Evolutionary conservation across 2,888 invertebrate genomes (phyloP).

Genomic region (Sarcophaga carnaria): DNA sequence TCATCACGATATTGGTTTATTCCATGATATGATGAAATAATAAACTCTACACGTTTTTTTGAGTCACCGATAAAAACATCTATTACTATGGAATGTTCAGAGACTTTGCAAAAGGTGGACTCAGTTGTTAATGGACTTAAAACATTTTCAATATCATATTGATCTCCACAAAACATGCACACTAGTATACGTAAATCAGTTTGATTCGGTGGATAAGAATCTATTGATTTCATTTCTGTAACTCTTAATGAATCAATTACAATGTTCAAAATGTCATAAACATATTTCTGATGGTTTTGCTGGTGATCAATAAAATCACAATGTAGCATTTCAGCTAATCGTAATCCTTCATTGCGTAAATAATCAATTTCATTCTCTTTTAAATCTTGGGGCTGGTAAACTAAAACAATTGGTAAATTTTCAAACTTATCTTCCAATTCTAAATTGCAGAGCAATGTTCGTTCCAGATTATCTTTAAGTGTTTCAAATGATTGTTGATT

Average conservation of each 20-base stretch:
- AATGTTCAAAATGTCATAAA: constrained; percentile 81
- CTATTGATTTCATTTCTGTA: constrained; percentile 80
- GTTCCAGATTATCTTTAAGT: constrained; percentile 94
- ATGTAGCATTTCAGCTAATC: constrained; percentile 90
- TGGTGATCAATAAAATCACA: constrained; percentile 82
- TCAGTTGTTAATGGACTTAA: constrained; percentile 93
- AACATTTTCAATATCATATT: constrained; percentile 94
- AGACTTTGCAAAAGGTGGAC: constrained; percentile 86
- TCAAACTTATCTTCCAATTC: constrained; percentile 96
- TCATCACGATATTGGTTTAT: constrained; percentile 95
- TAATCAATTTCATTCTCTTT: constrained; percentile 93
- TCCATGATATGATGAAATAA: constrained; percentile 96
- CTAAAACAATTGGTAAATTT: constrained; percentile 92
- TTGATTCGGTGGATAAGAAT: constrained; percentile 81
- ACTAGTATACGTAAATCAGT: constrained; percentile 89
- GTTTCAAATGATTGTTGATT: constrained; percentile 96
- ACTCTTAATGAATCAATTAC: constrained; percentile 81
- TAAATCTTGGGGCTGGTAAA: constrained; percentile 92
- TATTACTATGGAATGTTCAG: constrained; percentile 92
- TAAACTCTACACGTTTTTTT: constrained; percentile 93
- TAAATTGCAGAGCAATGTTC: constrained; percentile 93
- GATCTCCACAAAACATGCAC: constrained; percentile 98
- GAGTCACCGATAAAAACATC: constrained; percentile 96
- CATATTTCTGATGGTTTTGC: constrained; percentile 81
- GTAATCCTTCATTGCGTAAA: constrained; percentile 94